Evolutionary conservation across 2,113 vertebrate genomes (phyloP).

Genomic region (Cyprinus carpio): DNA sequence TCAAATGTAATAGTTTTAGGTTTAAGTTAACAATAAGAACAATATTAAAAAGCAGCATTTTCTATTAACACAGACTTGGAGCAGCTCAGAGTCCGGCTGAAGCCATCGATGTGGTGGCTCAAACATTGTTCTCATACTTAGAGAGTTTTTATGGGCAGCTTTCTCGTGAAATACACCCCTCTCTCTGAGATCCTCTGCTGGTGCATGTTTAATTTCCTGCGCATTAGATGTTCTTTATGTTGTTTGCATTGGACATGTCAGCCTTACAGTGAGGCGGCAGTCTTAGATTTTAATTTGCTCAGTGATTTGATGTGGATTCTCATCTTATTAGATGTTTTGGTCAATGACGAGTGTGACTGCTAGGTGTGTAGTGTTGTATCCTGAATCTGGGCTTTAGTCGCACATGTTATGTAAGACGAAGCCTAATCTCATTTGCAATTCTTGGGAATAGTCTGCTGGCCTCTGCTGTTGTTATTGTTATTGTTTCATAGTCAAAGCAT

Average conservation of each 20-base stretch:
- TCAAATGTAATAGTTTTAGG: background rate
- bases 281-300: background rate
- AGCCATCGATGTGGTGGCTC: background rate
- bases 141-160: conserved; percentile 25
- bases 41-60: background rate
- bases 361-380: background rate
- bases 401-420: conserved; percentile 51
- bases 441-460: conserved; percentile 38
- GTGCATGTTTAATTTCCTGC: conserved; percentile 53
- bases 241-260: background rate
- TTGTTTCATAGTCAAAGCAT: conserved; percentile 40
- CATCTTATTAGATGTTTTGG: background rate
- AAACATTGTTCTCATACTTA: conserved; percentile 23
- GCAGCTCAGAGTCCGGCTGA: background rate
- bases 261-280: background rate
- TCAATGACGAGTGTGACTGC: background rate
- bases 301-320: conserved; percentile 6
- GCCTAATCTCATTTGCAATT: conserved; percentile 55
- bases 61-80: background rate
- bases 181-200: background rate
- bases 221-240: conserved; percentile 22
- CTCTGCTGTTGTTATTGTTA: conserved; percentile 40
- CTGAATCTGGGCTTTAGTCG: conserved; percentile 28
- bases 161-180: conserved; percentile 1
- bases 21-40: background rate